Conservation (phyloP, 2,797 vertebrate species). For the Pachyuromys duprasi region DNA sequence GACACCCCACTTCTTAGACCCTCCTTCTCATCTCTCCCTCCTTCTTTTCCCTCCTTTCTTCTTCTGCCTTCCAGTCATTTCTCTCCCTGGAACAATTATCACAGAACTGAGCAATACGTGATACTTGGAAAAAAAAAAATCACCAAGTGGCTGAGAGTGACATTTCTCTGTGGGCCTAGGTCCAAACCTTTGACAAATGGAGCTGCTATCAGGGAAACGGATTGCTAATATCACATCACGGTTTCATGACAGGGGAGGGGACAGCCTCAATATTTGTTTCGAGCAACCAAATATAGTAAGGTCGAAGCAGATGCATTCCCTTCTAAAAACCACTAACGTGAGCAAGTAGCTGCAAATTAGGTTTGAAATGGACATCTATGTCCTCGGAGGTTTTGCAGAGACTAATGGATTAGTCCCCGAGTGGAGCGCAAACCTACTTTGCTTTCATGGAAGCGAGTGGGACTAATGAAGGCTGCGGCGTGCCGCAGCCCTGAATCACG, state of each 20-base stretch:
- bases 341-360: slow-evolving; percentile 67
- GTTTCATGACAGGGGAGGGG: not conserved
- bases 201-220: slow-evolving; percentile 21
- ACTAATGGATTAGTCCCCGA: slow-evolving; percentile 69
- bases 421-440: slow-evolving; percentile 53
- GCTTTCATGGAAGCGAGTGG: not conserved
- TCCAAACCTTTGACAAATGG: slow-evolving; percentile 48
- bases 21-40: not conserved
- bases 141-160: not conserved
- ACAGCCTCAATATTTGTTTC: not conserved
- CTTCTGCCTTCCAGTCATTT: not conserved
- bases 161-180: slow-evolving; percentile 15
- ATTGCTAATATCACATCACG: not conserved
- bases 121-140: slow-evolving; percentile 62
- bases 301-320: not conserved
- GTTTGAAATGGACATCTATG: slow-evolving; percentile 62
- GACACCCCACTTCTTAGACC: not conserved
- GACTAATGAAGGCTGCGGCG: not conserved
- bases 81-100: slow-evolving; percentile 32
- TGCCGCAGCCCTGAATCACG: not conserved
- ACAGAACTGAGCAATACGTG: not conserved
- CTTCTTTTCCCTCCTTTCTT: not conserved
- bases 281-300: not conserved
- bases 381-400: slow-evolving; percentile 60
- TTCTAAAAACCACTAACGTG: slow-evolving; percentile 51